A percentile compares a stretch with the other conserved stretches of the same genome.
These are phyloP conservation scores for Cottoperca gobio DNA, from an alignment of 2,797 vertebrate genomes.

Conservation along the genomic window DNA sequence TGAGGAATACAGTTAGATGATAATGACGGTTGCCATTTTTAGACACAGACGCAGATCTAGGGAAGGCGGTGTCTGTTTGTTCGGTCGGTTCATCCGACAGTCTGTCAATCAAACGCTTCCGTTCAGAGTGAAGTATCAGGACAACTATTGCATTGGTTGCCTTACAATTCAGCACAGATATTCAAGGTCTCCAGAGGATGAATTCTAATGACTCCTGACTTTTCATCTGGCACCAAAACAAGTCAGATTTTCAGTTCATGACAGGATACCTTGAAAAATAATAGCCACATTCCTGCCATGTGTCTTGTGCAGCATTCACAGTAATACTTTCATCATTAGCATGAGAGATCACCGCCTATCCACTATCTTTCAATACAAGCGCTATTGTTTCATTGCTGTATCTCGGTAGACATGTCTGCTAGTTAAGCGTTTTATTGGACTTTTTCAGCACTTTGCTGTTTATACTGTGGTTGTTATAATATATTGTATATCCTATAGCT, in stretches of 20 bases:
- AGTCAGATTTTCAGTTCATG: not conserved
- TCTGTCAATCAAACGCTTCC: conserved; percentile 12
- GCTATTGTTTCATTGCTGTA: no score
- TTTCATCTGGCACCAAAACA: conserved; percentile 1
- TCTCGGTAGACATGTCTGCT: no score
- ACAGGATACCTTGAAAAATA: not conserved
- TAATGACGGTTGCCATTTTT: conserved; percentile 59
- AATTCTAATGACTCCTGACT: not conserved
- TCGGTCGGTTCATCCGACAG: not conserved
- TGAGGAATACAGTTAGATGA: conserved; percentile 50
- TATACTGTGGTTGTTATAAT: no score
- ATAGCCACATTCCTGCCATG: not conserved
- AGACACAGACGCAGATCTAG: conserved; percentile 28
- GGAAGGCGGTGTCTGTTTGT: not conserved
- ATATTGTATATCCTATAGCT: no score
- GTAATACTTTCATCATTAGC: not conserved
- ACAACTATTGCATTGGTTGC: not conserved
- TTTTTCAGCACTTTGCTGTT: no score
- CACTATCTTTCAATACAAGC: no score
- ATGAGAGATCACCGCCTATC: not conserved
- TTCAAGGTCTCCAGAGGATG: not conserved
- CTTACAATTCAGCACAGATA: not conserved
- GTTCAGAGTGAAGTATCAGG: conserved; percentile 26
- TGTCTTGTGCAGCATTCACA: not conserved
- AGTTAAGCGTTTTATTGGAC: no score